phyloP scores from a whole-genome alignment of 2,888 invertebrate species.

The Drosophila buzzatii region DNA sequence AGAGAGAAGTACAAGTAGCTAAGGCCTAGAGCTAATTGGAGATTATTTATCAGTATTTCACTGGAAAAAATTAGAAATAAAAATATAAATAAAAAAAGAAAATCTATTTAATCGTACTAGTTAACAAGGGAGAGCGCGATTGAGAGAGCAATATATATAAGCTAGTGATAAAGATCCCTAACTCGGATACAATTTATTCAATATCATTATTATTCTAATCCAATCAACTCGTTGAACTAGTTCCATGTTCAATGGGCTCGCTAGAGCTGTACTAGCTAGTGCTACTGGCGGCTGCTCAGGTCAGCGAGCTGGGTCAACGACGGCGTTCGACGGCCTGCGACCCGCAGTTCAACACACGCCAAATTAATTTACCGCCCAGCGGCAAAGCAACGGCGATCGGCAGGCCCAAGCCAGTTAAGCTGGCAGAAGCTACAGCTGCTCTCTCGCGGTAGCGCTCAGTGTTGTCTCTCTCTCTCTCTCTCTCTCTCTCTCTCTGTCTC shows the following conservation, averaged over 20 bases:
- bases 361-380: conserved; percentile 55
- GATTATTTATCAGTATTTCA: no score
- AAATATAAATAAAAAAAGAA: no score
- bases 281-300: conserved; percentile 18
- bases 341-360: conserved; percentile 48
- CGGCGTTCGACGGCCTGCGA: conserved; percentile 9
- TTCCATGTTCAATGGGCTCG: not conserved
- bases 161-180: no score
- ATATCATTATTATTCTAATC: no score
- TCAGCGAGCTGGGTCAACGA: conserved; percentile 22
- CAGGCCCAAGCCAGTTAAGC: not conserved
- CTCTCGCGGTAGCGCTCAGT: not conserved
- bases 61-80: no score
- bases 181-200: no score
- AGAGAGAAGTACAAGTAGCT: no score
- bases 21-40: no score
- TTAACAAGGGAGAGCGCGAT: no score
- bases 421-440: not conserved
- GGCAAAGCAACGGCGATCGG: conserved; percentile 2
- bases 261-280: not conserved
- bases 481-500: conserved; percentile 7
- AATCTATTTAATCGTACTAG: no score
- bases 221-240: not conserved
- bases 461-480: not conserved
- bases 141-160: no score